Conservation (phyloP, 2,888 invertebrate species). For the Pristionchus mayeri region DNA sequence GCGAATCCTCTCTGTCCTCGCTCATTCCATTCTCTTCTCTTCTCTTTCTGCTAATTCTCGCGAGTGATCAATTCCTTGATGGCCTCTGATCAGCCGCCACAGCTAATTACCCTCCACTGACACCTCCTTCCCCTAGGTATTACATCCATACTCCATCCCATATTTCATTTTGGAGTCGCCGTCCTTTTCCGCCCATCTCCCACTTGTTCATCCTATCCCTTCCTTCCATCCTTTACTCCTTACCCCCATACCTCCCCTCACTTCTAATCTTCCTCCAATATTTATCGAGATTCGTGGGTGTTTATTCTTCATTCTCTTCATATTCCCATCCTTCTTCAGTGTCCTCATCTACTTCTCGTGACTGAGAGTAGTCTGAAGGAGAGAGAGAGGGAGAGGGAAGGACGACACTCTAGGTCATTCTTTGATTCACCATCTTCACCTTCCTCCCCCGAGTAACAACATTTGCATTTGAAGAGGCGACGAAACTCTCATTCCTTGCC, state of each 20-base stretch:
- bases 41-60: too few relatives aligned
- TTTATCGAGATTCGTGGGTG: background rate
- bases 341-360: background rate
- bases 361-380: background rate
- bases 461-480: background rate
- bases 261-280: background rate
- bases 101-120: background rate
- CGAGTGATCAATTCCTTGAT: too few relatives aligned
- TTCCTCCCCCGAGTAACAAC: background rate
- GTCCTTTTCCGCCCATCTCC: background rate
- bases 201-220: background rate
- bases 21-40: background rate
- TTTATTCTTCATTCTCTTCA: conserved; percentile 14
- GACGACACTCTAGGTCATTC: background rate
- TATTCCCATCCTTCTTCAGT: conserved; percentile 33
- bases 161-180: background rate
- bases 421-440: background rate
- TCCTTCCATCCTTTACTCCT: background rate
- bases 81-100: too few relatives aligned
- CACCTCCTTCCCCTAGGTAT: background rate
- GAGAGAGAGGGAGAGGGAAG: background rate
- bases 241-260: background rate
- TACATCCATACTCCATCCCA: background rate
- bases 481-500: background rate
- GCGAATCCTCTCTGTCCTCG: background rate